phyloP scores from a whole-genome alignment of 2,113 vertebrate species.

The Cinclus cinclus region DNA sequence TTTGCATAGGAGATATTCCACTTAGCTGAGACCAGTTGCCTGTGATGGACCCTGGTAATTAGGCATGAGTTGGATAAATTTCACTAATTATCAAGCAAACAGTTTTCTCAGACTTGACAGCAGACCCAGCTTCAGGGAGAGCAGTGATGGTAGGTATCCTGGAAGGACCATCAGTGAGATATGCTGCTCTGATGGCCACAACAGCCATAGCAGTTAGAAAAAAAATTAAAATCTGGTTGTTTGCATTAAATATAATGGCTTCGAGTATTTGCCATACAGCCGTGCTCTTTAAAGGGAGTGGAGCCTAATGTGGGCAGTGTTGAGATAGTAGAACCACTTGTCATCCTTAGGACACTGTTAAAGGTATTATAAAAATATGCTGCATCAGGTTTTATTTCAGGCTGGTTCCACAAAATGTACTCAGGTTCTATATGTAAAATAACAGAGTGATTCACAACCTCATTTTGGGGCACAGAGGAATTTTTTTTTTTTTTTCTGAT shows the following conservation, averaged over 20 bases:
- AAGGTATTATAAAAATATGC: not conserved
- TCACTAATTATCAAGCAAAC: not conserved
- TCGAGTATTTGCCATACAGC: not conserved
- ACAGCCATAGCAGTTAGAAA: not conserved
- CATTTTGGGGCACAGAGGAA: not conserved
- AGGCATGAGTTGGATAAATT: not conserved
- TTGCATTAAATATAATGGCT: not conserved
- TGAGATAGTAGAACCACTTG: not conserved
- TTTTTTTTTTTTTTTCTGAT: accelerated
- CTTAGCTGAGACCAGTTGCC: not conserved
- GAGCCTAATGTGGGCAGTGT: not conserved
- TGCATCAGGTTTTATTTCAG: not conserved
- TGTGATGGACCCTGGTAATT: not conserved
- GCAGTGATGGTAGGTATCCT: not conserved
- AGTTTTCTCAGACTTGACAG: not conserved
- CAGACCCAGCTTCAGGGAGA: not conserved
- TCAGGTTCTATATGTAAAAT: not conserved
- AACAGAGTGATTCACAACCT: not conserved
- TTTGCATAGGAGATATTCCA: not conserved
- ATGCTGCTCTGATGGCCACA: not conserved
- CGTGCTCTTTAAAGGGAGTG: not conserved
- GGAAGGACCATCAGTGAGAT: accelerated
- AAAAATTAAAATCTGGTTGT: not conserved
- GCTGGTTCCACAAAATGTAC: not conserved
- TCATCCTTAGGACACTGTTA: not conserved